A percentile compares a stretch with the other conserved stretches of the same genome.
phyloP scores from a whole-genome alignment of 2,113 vertebrate genomes.

The Amia ocellicauda region DNA sequence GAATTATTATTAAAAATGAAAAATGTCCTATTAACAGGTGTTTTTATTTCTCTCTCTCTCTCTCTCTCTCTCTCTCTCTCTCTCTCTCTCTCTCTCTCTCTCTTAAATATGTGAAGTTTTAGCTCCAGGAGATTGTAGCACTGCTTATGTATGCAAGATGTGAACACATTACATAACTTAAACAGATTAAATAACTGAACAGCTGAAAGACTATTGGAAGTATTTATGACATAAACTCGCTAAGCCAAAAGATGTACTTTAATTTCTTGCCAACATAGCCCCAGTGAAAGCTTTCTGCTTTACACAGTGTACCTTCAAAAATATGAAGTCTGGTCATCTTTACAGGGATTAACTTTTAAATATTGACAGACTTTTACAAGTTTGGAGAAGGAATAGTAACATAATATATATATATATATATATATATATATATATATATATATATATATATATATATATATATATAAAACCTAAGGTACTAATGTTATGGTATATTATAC shows the following conservation, averaged over 20 bases:
- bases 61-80: not conserved
- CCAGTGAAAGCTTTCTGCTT: not conserved
- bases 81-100: not conserved
- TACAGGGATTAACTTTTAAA: constrained; percentile 14
- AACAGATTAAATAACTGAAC: constrained; percentile 21
- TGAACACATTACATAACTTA: constrained; percentile 20
- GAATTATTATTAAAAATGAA: constrained; percentile 9
- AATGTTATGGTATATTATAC: no score
- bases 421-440: no score
- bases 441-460: no score
- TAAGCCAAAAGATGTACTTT: constrained; percentile 18
- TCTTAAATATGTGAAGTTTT: not conserved
- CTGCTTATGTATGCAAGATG: constrained; percentile 11
- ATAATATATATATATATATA: no score
- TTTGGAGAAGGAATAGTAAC: constrained; percentile 13
- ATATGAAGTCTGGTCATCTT: constrained; percentile 5
- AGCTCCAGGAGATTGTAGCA: not conserved
- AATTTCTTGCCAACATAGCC: constrained; percentile 23
- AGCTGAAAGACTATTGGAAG: constrained; percentile 17
- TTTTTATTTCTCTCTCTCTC: not conserved
- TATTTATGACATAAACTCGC: constrained; percentile 18
- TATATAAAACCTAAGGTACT: no score
- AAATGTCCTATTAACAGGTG: not conserved
- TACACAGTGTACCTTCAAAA: not conserved
- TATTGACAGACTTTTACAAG: constrained; percentile 22